phyloP scores from a whole-genome alignment of 2,888 invertebrate species.

The Hyposoter dolosus region DNA sequence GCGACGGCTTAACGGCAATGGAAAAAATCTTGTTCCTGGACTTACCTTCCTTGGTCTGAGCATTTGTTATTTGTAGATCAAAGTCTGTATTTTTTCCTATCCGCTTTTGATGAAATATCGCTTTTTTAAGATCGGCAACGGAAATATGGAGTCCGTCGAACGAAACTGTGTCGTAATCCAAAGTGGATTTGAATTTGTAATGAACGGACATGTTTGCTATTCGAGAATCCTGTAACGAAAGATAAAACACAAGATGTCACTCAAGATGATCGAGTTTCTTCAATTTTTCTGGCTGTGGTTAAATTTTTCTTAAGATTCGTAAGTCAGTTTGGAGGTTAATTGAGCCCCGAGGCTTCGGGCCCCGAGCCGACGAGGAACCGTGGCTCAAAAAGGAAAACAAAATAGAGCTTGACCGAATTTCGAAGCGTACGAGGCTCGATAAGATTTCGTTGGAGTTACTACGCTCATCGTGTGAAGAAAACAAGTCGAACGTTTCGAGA shows the following conservation, averaged over 20 bases:
- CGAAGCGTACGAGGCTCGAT: neutral
- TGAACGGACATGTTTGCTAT: slow-evolving; percentile 93
- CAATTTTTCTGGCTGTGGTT: neutral
- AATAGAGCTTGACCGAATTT: slow-evolving; percentile 1
- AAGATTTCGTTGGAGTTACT: neutral
- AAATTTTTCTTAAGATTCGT: neutral
- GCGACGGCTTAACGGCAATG: too few relatives aligned
- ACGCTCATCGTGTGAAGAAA: neutral
- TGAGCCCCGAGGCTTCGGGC: neutral
- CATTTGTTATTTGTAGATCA: slow-evolving; percentile 98
- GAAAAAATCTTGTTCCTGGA: neutral
- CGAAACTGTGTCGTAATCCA: slow-evolving; percentile 98
- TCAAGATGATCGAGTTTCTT: neutral
- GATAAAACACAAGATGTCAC: neutral
- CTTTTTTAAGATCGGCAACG: slow-evolving; percentile 96
- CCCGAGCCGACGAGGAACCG: neutral
- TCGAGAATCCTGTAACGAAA: slow-evolving; percentile 71
- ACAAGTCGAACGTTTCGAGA: neutral
- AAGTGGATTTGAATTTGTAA: slow-evolving; percentile 98
- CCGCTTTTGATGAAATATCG: slow-evolving; percentile 97
- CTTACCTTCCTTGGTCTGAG: slow-evolving; percentile 98
- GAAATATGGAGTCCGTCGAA: slow-evolving; percentile 99
- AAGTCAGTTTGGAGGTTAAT: slow-evolving; percentile 35
- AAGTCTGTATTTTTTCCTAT: slow-evolving; percentile 97
- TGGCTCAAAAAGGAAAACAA: neutral